A percentile compares a stretch with the other conserved stretches of the same genome.
Evolutionary conservation across 1,140 invertebrate species (phyloP).

Genomic region (Drosophila kanapiae): DNA sequence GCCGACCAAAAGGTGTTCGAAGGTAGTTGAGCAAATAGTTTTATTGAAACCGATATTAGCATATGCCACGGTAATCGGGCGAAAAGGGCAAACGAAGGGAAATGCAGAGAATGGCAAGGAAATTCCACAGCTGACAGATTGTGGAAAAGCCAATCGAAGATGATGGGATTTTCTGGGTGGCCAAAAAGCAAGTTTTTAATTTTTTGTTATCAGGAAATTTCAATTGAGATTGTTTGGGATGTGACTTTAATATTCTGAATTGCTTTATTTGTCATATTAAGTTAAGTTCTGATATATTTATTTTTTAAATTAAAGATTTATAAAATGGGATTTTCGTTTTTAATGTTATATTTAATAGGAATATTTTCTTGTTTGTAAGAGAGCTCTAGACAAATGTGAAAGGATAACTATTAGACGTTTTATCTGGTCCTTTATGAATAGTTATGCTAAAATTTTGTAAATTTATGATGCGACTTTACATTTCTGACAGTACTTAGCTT

Average conservation of each 20-base stretch:
- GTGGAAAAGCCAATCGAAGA: slow-evolving; percentile 25
- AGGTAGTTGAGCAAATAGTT: slow-evolving; percentile 61
- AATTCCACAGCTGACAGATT: slow-evolving; percentile 39
- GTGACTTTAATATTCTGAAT: neutral
- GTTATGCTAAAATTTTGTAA: too few species aligned
- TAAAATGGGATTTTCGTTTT: too few species aligned
- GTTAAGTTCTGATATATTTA: neutral
- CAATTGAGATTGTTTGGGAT: neutral
- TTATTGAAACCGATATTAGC: slow-evolving; percentile 58
- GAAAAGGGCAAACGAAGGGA: slow-evolving; percentile 10
- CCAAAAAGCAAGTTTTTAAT: slow-evolving; percentile 7
- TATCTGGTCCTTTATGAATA: too few species aligned
- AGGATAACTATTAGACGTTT: too few species aligned
- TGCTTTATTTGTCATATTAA: neutral
- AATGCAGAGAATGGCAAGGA: slow-evolving; percentile 19
- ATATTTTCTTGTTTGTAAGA: too few species aligned
- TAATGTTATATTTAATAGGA: too few species aligned
- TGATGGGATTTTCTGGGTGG: neutral
- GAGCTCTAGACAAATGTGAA: too few species aligned
- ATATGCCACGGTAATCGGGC: slow-evolving; percentile 33
- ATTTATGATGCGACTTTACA: too few species aligned
- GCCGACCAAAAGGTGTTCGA: slow-evolving; percentile 53
- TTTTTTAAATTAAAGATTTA: too few species aligned
- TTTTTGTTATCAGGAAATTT: neutral
- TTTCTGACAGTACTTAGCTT: too few species aligned